Evolutionary conservation across 2,113 vertebrate species (phyloP).

Genomic region (Thalassarche chlororhynchos): DNA sequence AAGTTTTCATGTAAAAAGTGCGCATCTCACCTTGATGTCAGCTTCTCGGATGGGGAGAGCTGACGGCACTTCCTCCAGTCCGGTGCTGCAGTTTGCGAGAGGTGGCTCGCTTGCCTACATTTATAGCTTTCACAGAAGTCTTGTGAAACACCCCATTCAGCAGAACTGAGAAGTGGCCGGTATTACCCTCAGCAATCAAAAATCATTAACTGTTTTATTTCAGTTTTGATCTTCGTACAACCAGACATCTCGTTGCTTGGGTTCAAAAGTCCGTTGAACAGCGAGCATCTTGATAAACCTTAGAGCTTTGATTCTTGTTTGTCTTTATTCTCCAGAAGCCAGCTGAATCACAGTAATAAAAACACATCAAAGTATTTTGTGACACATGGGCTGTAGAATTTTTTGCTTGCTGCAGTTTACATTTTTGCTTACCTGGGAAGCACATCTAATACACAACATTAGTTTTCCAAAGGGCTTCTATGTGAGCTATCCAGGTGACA

Average conservation of each 20-base stretch:
- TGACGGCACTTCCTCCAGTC: background rate
- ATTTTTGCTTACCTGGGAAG: background rate
- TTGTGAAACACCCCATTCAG: background rate
- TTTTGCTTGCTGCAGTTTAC: background rate
- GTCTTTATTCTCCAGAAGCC: background rate
- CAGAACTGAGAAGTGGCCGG: background rate
- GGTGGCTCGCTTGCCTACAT: rapidly evolving
- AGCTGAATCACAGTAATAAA: background rate
- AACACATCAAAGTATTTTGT: background rate
- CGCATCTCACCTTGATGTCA: background rate
- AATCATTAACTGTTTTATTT: background rate
- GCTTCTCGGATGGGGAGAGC: background rate
- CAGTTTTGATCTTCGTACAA: background rate
- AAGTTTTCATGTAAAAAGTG: background rate
- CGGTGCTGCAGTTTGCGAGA: rapidly evolving
- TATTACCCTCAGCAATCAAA: background rate
- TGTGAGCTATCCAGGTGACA: background rate
- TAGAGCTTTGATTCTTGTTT: background rate
- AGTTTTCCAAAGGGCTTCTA: background rate
- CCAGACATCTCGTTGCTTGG: background rate
- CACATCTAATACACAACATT: background rate
- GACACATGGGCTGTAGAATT: background rate
- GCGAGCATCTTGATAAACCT: background rate
- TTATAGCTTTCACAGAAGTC: background rate
- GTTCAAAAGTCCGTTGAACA: background rate